Conservation (phyloP, 1,140 invertebrate species). For the Bilobella aurantiaca region DNA sequence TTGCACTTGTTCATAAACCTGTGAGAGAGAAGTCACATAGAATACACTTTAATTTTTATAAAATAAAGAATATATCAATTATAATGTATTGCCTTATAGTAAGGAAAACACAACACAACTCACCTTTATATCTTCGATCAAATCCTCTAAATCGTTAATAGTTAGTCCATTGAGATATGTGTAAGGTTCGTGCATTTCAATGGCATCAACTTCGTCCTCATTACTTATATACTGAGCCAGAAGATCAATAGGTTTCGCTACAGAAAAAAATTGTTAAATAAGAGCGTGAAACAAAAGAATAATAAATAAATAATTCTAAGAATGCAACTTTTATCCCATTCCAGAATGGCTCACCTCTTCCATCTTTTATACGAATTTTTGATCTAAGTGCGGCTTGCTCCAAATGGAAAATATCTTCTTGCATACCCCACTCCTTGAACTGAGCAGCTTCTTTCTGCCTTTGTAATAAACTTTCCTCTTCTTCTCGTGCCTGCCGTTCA, state of each 20-base stretch:
- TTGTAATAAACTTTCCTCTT: constrained; percentile 76
- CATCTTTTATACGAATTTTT: constrained; percentile 89
- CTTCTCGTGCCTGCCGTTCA: constrained; percentile 77
- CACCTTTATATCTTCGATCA: constrained; percentile 90
- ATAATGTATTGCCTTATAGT: too few species aligned
- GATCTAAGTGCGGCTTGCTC: constrained; percentile 80
- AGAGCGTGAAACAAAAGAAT: constrained; percentile 5
- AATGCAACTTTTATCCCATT: constrained; percentile 34
- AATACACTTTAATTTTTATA: too few species aligned
- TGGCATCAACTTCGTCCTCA: constrained; percentile 78
- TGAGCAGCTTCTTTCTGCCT: constrained; percentile 89
- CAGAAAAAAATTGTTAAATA: constrained; percentile 34
- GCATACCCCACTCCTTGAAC: constrained; percentile 84
- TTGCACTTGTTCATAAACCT: constrained; percentile 74
- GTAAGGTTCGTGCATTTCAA: constrained; percentile 98
- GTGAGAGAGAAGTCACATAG: too few species aligned
- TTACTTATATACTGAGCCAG: constrained; percentile 91
- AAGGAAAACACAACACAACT: constrained; percentile 39
- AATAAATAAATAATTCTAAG: background rate
- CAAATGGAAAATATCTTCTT: constrained; percentile 88
- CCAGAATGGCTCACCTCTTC: constrained; percentile 48
- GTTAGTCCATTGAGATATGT: constrained; percentile 86
- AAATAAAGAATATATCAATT: too few species aligned
- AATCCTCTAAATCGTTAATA: constrained; percentile 88
- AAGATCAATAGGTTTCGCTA: constrained; percentile 95